Evolutionary conservation across 2,113 vertebrate genomes (phyloP).

Genomic region (Eubucco bourcierii): DNA sequence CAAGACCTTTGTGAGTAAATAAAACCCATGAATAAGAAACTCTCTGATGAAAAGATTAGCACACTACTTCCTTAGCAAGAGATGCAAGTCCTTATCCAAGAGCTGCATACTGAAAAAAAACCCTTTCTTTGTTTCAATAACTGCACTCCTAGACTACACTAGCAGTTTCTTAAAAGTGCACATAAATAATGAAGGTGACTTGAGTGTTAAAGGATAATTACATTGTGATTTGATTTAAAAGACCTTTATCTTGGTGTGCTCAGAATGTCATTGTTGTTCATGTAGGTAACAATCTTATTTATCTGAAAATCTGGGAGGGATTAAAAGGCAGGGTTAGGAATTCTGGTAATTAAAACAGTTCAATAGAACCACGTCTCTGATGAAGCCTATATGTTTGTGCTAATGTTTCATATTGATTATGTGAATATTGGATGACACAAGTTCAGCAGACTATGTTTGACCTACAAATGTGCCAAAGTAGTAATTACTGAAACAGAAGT

Average conservation of each 20-base stretch:
- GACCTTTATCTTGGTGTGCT: background rate
- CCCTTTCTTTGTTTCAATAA: background rate
- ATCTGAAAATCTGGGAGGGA: background rate
- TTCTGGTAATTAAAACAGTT: slow-evolving; percentile 22
- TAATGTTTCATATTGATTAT: slow-evolving; percentile 29
- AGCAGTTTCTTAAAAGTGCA: background rate
- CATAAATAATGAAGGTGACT: background rate
- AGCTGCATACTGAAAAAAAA: background rate
- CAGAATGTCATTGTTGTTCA: background rate
- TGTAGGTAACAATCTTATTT: background rate
- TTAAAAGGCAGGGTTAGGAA: slow-evolving; percentile 13
- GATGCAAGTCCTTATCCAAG: background rate
- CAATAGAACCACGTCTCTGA: background rate
- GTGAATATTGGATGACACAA: slow-evolving; percentile 29
- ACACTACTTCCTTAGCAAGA: background rate
- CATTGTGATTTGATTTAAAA: background rate
- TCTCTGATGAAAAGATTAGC: background rate
- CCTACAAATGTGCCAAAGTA: slow-evolving; percentile 27
- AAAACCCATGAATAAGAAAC: background rate
- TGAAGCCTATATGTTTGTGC: background rate
- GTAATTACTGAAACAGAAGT: background rate
- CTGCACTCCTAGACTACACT: background rate
- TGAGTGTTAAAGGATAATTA: background rate
- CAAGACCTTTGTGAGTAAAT: slow-evolving; percentile 3
- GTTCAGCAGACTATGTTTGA: slow-evolving; percentile 29